These are phyloP conservation scores for Monochamus saltuarius DNA, from an alignment of 1,140 invertebrate species.

Conservation along the genomic window DNA sequence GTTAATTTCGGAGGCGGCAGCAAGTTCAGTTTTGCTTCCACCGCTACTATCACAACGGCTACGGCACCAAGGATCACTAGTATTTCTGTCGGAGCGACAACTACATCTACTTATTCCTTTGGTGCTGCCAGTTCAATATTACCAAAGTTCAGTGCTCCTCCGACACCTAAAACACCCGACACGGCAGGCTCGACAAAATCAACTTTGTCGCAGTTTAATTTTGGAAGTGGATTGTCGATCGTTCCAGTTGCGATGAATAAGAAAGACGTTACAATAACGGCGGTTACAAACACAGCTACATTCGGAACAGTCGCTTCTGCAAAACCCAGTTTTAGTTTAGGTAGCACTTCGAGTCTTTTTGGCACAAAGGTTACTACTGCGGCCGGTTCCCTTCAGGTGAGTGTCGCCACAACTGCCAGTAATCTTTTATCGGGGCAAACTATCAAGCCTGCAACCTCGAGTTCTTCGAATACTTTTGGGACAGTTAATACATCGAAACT, in stretches of 20 bases:
- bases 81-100: neutral
- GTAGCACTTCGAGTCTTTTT: neutral
- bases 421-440: slow-evolving; percentile 3
- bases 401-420: neutral
- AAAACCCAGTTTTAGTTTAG: neutral
- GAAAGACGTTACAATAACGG: slow-evolving; percentile 1
- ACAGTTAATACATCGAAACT: neutral
- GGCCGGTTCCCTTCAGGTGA: neutral
- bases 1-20: neutral
- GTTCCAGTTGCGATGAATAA: neutral
- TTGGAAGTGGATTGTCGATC: neutral
- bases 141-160: slow-evolving; percentile 1
- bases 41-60: slow-evolving; percentile 1
- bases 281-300: neutral
- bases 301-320: slow-evolving; percentile 1
- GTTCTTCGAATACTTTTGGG: neutral
- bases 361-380: neutral
- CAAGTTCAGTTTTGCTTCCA: neutral
- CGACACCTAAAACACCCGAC: neutral
- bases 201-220: neutral
- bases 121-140: slow-evolving; percentile 7
- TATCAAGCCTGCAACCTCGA: neutral
- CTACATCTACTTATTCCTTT: neutral
- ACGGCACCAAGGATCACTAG: neutral
- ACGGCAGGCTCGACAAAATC: neutral